Evolutionary conservation across 2,113 vertebrate genomes (phyloP).

Genomic region (Clinocottus analis): DNA sequence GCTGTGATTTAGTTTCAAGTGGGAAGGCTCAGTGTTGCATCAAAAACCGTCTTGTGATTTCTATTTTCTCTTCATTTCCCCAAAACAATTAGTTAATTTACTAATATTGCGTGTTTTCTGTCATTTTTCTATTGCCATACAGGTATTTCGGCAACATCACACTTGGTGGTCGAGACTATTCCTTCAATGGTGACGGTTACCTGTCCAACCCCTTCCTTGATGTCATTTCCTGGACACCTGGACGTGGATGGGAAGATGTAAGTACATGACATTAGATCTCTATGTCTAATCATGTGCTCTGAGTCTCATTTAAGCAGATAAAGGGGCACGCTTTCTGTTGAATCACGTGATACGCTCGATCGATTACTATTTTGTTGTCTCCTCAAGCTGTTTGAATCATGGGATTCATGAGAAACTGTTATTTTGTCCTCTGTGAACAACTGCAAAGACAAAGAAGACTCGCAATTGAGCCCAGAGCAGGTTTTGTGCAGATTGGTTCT

Average conservation of each 20-base stretch:
- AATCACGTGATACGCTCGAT: neutral
- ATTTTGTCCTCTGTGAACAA: conserved; percentile 17
- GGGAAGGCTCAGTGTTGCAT: conserved; percentile 28
- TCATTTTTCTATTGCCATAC: conserved; percentile 28
- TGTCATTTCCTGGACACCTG: conserved; percentile 92
- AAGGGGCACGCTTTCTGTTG: neutral
- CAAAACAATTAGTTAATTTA: conserved; percentile 8
- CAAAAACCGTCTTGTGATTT: conserved; percentile 13
- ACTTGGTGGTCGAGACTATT: conserved; percentile 92
- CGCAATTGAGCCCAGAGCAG: conserved; percentile 16
- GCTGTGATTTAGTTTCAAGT: conserved; percentile 50
- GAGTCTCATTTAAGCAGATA: conserved; percentile 6
- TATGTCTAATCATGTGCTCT: neutral
- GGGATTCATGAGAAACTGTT: neutral
- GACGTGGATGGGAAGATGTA: conserved; percentile 96
- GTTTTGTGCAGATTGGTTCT: conserved; percentile 48
- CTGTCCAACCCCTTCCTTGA: conserved; percentile 94
- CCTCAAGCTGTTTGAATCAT: conserved; percentile 1
- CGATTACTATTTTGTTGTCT: conserved; percentile 20
- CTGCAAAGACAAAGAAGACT: conserved; percentile 16
- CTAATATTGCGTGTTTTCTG: conserved; percentile 9
- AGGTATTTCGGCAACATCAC: conserved; percentile 97
- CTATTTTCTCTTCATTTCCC: conserved; percentile 2
- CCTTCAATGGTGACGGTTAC: conserved; percentile 93
- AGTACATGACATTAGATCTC: conserved; percentile 69